Percentiles rank a stretch among this genome's conserved stretches.
phyloP scores from a whole-genome alignment of 2,113 vertebrate genomes.

The Anguilla japonica region DNA sequence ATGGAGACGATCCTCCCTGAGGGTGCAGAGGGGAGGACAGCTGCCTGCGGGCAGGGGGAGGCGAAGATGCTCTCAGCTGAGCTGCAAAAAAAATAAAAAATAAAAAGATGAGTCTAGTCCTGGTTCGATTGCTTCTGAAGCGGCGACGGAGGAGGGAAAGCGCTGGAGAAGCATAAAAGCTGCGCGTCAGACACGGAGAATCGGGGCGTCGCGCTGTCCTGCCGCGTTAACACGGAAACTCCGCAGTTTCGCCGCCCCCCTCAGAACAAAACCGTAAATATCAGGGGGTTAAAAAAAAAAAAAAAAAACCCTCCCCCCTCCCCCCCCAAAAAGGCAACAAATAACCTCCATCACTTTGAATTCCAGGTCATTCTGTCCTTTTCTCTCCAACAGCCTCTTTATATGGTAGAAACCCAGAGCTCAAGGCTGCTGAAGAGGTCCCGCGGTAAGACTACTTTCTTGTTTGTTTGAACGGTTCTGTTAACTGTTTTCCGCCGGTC shows the following conservation, averaged over 20 bases:
- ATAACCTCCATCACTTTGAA: not conserved
- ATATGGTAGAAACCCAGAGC: conserved; percentile 57
- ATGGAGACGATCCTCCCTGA: not conserved
- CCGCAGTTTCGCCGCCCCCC: not conserved
- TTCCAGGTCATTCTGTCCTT: conserved; percentile 5
- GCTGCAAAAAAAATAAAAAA: not conserved
- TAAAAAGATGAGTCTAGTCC: not conserved
- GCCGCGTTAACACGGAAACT: not conserved
- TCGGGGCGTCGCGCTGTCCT: not conserved
- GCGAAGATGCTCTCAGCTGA: not conserved
- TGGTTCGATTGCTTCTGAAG: not conserved
- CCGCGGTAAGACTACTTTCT: conserved; percentile 65
- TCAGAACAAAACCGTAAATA: not conserved
- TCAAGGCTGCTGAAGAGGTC: conserved; percentile 66
- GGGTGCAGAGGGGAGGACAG: not conserved
- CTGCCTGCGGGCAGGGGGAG: not conserved
- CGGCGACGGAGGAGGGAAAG: not conserved
- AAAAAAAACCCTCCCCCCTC: no score
- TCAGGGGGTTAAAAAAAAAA: no score
- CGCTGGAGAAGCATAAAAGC: not conserved
- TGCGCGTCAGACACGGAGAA: not conserved
- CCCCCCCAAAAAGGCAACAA: not conserved
- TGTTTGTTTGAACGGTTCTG: not conserved
- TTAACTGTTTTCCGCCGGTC: not conserved
- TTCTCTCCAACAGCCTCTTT: conserved; percentile 61